Percentiles rank a stretch among this genome's conserved stretches.
phyloP scores from a whole-genome alignment of 2,888 invertebrate species.

The Drosophila buzzatii region DNA sequence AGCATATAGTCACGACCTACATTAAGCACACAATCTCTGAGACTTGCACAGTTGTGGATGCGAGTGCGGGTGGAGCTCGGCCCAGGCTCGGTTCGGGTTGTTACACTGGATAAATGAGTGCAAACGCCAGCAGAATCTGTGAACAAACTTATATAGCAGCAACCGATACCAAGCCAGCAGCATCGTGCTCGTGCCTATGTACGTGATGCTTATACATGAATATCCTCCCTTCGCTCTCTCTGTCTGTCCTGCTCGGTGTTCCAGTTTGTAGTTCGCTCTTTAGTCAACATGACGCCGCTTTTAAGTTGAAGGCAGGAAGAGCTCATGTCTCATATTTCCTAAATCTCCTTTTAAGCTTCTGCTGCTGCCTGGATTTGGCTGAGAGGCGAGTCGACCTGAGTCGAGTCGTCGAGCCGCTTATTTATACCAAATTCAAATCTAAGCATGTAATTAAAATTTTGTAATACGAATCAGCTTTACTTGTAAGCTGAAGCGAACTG shows the following conservation, averaged over 20 bases:
- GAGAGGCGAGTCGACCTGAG: background rate
- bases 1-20: conserved; percentile 8
- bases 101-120: conserved; percentile 37
- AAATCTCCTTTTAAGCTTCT: conserved; percentile 29
- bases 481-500: background rate
- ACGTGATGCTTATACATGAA: conserved; percentile 5
- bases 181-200: conserved; percentile 12
- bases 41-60: background rate
- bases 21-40: conserved; percentile 15
- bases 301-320: conserved; percentile 6
- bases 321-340: conserved; percentile 26
- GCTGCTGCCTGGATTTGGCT: conserved; percentile 24
- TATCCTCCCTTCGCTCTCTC: background rate
- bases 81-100: conserved; percentile 6
- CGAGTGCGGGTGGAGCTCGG: background rate
- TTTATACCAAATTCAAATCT: conserved; percentile 34
- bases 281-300: conserved; percentile 6
- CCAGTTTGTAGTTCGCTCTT: conserved; percentile 17
- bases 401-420: conserved; percentile 26
- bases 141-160: conserved; percentile 27
- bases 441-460: conserved; percentile 11
- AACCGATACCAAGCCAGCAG: conserved; percentile 18
- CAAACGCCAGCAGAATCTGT: conserved; percentile 43
- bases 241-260: conserved; percentile 5
- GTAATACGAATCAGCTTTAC: background rate